Evolutionary conservation across 2,888 invertebrate species (phyloP), one percentile per base, ranked within the genome.

Genomic region (Mylabris sibirica): DNA sequence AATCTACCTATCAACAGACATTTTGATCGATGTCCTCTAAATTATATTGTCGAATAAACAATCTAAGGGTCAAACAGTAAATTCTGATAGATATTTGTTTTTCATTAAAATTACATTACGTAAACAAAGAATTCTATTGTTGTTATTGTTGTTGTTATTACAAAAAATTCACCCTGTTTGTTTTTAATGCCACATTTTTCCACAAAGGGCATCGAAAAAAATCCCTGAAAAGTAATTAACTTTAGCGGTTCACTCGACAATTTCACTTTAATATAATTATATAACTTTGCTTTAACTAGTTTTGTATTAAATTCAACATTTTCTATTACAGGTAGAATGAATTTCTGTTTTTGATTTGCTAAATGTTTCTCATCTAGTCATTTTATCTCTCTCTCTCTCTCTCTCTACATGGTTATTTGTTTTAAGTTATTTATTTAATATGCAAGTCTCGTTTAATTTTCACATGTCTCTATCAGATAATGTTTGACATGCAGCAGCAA

Each of bases 291-390:
- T n/a, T n/a, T 12, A 57, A 26, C n/a, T 24, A 57, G 57, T 57
- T 26, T 57, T 57, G 12, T 14, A 57, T 57, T 57, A 57, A 57
- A 57, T 57, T 12, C 57, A 57, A 57, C 57, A 24, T 24, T 57
- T 24, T 57, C 57, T 24, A 14, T 57, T 61, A 6, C 41, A 44
- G 22, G n/a, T 24, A 41, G 17, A 62, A 17, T 5, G 20, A 34
- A 62, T 41, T 20, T 62, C 62, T 41, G 62, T 22, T 22, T 62
- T 9, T 35, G 41, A 44, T 62, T 57, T 26, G 26, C 26, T 57
- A 26, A n/a, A 26, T 57, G 24, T 49, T 4, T 17, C 17, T 38
- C 38, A 38, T 11, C 38, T 14, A 14, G 6, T 38, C 38, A 38
- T 38, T 5, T 38, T 38, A 2, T 35, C 11, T 30, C 30, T 30